A percentile compares a stretch with the other conserved stretches of the same genome.
These are phyloP conservation scores for Eurystomus glaucurus DNA, from an alignment of 2,797 vertebrate species.

Conservation along the genomic window DNA sequence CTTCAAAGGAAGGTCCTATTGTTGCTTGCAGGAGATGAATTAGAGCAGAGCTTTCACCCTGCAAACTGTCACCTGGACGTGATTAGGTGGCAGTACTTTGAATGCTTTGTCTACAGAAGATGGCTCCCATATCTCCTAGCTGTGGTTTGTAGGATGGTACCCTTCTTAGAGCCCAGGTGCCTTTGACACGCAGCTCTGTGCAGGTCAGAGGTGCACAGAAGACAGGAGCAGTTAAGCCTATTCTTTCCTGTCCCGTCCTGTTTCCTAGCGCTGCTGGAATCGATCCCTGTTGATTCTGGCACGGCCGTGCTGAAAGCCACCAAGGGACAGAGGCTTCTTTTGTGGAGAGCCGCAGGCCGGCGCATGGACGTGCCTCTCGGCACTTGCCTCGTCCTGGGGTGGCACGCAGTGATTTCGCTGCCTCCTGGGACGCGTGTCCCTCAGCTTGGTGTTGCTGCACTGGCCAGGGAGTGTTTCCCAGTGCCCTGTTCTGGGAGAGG, in stretches of 20 bases:
- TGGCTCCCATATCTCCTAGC: not conserved
- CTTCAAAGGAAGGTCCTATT: not conserved
- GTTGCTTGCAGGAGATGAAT: not conserved
- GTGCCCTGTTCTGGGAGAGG: not conserved
- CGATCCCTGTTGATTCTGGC: conserved; percentile 20
- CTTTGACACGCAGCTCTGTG: not conserved
- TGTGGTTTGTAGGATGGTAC: not conserved
- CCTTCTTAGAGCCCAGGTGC: not conserved
- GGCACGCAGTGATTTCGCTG: not conserved
- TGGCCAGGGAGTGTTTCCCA: not conserved
- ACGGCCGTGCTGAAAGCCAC: not conserved
- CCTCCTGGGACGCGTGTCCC: not conserved
- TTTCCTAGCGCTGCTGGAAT: not conserved
- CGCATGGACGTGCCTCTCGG: not conserved
- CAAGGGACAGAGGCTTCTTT: conserved; percentile 48
- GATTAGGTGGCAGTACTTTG: not conserved
- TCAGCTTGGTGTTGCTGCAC: fast-evolving
- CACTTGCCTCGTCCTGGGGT: not conserved
- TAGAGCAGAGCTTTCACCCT: not conserved
- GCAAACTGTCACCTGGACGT: not conserved
- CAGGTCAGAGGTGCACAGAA: not conserved
- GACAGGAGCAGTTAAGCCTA: not conserved
- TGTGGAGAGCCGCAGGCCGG: conserved; percentile 10
- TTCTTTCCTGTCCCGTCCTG: not conserved
- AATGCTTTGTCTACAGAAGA: not conserved